Conservation (phyloP, 2,888 invertebrate species). For the Drosophila monieri region DNA sequence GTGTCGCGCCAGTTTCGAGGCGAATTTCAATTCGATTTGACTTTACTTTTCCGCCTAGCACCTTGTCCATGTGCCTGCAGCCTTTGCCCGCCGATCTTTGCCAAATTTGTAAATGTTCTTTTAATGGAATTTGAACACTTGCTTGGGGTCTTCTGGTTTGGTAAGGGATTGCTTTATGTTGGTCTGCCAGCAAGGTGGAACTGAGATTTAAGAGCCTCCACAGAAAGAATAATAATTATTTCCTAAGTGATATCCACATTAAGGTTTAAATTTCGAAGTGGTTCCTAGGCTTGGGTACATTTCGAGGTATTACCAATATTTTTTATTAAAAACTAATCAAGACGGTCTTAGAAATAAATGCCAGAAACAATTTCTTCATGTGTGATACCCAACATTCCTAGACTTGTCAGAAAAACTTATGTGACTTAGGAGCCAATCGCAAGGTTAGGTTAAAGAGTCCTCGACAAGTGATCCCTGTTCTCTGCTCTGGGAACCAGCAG, state of each 20-base stretch:
- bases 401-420: constrained; percentile 10
- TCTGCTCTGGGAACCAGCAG: constrained; percentile 7
- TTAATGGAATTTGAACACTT: constrained; percentile 77
- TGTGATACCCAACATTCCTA: neutral
- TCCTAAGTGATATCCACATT: too few relatives aligned
- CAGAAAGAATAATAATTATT: constrained; percentile 4
- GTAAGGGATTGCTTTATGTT: constrained; percentile 30
- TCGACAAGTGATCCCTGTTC: neutral
- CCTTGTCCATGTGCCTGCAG: constrained; percentile 7
- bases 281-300: too few relatives aligned
- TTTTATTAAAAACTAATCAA: too few relatives aligned
- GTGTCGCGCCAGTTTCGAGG: constrained; percentile 31
- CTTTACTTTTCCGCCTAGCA: constrained; percentile 6
- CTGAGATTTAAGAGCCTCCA: constrained; percentile 47
- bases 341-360: too few relatives aligned
- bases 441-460: constrained; percentile 1
- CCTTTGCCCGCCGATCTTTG: constrained; percentile 62
- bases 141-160: constrained; percentile 35
- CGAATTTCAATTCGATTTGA: constrained; percentile 28
- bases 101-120: constrained; percentile 79
- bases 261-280: too few relatives aligned
- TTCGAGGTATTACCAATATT: too few relatives aligned
- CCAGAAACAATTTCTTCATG: neutral
- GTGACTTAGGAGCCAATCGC: constrained; percentile 1
- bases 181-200: constrained; percentile 16